A percentile compares a stretch with the other conserved stretches of the same genome.
Evolutionary conservation across 1,140 invertebrate genomes (phyloP).

Genomic region (Tribolium madens): DNA sequence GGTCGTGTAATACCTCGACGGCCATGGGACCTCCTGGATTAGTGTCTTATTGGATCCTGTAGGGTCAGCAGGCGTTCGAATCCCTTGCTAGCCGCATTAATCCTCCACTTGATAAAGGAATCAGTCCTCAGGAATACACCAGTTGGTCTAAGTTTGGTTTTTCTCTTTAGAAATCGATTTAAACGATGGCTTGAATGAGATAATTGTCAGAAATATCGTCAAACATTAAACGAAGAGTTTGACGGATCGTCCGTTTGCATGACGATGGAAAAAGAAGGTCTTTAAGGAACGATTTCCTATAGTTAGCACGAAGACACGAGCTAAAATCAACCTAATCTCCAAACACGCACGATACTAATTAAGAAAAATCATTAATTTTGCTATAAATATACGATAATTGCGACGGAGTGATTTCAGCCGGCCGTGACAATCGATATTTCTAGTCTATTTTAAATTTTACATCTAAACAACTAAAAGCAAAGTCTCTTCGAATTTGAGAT

Average conservation of each 20-base stretch:
- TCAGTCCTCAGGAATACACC: conserved; percentile 17
- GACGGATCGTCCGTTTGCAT: conserved; percentile 52
- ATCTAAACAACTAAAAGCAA: too few relatives aligned
- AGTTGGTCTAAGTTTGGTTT: background rate
- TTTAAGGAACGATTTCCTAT: conserved; percentile 59
- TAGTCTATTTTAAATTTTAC: too few relatives aligned
- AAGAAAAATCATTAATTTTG: conserved; percentile 62
- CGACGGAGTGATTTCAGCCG: conserved; percentile 44
- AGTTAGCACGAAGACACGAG: conserved; percentile 53
- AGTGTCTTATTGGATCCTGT: conserved; percentile 58
- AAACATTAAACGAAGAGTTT: conserved; percentile 53
- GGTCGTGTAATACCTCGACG: conserved; percentile 55
- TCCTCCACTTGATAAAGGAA: conserved; percentile 55
- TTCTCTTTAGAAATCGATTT: conserved; percentile 16
- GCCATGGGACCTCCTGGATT: conserved; percentile 57
- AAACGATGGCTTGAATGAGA: conserved; percentile 41
- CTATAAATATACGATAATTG: conserved; percentile 58
- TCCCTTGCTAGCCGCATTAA: conserved; percentile 50
- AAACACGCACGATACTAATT: conserved; percentile 60
- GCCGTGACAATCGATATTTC: conserved; percentile 7
- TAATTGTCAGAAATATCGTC: conserved; percentile 55
- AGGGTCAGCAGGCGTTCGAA: conserved; percentile 52
- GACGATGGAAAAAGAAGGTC: conserved; percentile 53
- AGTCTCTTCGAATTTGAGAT: too few relatives aligned
- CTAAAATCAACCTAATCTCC: conserved; percentile 56